Evolutionary conservation across 2,888 invertebrate species (phyloP), one percentile per base, ranked within the genome.

Genomic region (Endotricha flammealis): DNA sequence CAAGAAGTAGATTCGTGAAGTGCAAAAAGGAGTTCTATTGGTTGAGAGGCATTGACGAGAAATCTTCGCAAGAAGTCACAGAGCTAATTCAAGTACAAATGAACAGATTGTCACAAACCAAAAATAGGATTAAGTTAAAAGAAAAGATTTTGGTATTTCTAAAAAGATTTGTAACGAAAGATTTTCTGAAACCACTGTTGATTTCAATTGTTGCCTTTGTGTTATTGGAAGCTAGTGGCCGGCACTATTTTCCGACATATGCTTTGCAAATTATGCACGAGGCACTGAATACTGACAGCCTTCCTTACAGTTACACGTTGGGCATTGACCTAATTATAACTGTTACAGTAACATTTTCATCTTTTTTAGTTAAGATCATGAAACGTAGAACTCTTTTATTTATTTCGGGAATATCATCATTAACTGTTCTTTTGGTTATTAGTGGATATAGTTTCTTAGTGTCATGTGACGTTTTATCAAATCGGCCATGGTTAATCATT

Each of bases 1-100:
- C 85, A 1, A 88, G 82, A 38, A 81, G 79, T 1, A 66, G 72
- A 9, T 62, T 70, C 0, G 70, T 73, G 4, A 74, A 86, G 33
- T 89, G 90, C 0, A 73, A 85, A 40, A 56, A 67, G 4, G 69
- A 88, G 0, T 88, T 89, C 10, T 69, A 73, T 28, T 88, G 81
- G 71, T 75, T 89, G 29, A 67, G 90, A 39, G 90, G 89, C 11
- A 50, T 54, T 4, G 35, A 44, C 16, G 39, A 50, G 8, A 41
- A 51, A n/a, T 47, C 65, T 0, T 36, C 28, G 5, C 42, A 36
- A 17, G 71, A 71, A 46, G 17, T 12, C 11, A 17, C 17, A 1
- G 33, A 27, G 11, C 27, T 33, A 12, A 9, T 27, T 7, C 17
- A 17, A 16, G 16, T 6, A 4, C 16, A 16, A 16, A 16, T 4